Percentiles rank a stretch among this genome's conserved stretches.
phyloP scores from a whole-genome alignment of 2,888 invertebrate species.

The Phalera bucephala region DNA sequence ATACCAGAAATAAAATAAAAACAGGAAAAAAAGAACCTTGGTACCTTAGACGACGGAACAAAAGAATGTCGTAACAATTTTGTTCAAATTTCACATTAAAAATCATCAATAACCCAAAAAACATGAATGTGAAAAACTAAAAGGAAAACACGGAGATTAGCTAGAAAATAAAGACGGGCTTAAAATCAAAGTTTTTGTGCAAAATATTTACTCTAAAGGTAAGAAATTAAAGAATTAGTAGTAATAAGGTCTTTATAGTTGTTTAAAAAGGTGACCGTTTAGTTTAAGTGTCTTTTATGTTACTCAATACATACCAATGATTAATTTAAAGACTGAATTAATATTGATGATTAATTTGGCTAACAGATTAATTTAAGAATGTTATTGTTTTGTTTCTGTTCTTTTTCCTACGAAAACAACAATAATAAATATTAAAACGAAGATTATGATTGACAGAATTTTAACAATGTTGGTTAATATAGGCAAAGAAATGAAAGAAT shows the following conservation, averaged over 20 bases:
- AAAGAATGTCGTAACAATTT: slow-evolving; percentile 19
- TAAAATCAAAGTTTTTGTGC: slow-evolving; percentile 35
- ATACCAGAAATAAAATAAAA: slow-evolving; percentile 7
- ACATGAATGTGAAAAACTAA: slow-evolving; percentile 22
- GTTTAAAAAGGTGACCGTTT: too few species aligned
- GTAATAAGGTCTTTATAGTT: too few species aligned
- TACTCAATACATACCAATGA: too few species aligned
- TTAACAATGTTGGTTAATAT: too few species aligned
- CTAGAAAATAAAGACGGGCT: slow-evolving; percentile 33
- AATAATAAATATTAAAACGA: too few species aligned
- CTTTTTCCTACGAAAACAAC: too few species aligned
- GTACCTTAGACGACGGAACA: slow-evolving; percentile 32
- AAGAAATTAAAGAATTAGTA: slow-evolving; percentile 5
- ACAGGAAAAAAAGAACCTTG: slow-evolving; percentile 18
- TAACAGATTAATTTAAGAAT: slow-evolving; percentile 7
- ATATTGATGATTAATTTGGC: slow-evolving; percentile 2
- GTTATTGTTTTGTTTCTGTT: too few species aligned
- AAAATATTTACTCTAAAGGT: slow-evolving; percentile 14
- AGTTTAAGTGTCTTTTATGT: too few species aligned
- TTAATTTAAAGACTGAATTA: too few species aligned
- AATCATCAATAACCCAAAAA: slow-evolving; percentile 29
- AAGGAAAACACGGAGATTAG: slow-evolving; percentile 15
- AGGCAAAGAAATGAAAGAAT: slow-evolving; percentile 8
- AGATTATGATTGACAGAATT: too few species aligned
- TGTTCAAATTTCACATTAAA: slow-evolving; percentile 28